phyloP scores from a whole-genome alignment of 2,113 vertebrate genomes.

The Hypomesus transpacificus region DNA sequence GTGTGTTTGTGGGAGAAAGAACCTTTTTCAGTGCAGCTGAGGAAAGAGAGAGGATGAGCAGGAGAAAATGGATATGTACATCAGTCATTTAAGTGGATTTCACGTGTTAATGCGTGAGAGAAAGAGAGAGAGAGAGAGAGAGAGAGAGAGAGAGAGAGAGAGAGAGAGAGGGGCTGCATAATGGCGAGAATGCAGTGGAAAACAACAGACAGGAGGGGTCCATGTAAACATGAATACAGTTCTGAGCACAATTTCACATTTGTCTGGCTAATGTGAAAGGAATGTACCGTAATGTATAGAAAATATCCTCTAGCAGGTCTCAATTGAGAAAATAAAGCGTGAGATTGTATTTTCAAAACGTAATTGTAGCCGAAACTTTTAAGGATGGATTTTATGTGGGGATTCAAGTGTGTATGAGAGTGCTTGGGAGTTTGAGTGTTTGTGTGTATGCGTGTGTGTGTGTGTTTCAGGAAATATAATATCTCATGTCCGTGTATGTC shows the following conservation, averaged over 20 bases:
- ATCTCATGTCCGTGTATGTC: slow-evolving; percentile 49
- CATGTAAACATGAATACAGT: too few species aligned
- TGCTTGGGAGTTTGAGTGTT: not conserved
- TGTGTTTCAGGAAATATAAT: slow-evolving; percentile 6
- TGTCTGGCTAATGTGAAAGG: too few species aligned
- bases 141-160: not conserved
- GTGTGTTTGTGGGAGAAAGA: not conserved
- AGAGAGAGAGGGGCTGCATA: not conserved
- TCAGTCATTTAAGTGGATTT: too few species aligned
- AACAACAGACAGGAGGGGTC: not conserved
- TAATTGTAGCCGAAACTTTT: too few species aligned
- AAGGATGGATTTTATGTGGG: not conserved
- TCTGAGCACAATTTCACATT: too few species aligned
- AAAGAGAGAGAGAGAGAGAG: not conserved
- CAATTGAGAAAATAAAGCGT: not conserved
- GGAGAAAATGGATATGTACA: not conserved
- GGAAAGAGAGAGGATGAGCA: not conserved
- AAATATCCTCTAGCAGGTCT: too few species aligned
- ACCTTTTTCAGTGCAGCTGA: slow-evolving; percentile 3
- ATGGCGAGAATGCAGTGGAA: not conserved
- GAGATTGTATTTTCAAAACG: not conserved
- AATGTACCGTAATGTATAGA: too few species aligned
- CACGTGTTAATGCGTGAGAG: not conserved
- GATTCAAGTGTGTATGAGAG: not conserved
- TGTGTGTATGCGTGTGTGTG: slow-evolving; percentile 1